These are phyloP conservation scores for Brachirus orientalis DNA, from an alignment of 2,113 vertebrate species.

Conservation along the genomic window DNA sequence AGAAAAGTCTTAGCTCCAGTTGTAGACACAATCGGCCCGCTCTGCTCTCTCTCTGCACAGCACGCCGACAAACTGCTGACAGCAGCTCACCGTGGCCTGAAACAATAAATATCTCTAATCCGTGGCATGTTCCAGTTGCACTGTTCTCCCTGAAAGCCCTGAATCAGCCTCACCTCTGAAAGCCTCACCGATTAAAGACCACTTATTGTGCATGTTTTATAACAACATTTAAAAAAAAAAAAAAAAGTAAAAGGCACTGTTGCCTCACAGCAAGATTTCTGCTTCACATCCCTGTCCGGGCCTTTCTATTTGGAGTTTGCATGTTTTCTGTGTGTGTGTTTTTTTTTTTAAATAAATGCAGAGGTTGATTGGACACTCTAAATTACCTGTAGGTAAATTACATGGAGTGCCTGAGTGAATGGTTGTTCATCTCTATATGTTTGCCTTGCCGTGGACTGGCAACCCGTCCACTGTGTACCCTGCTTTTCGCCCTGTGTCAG, in stretches of 20 bases:
- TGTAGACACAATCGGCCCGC: neutral
- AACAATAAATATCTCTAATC: constrained; percentile 60
- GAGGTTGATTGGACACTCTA: too few species aligned
- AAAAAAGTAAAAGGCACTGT: neutral
- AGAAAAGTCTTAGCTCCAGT: neutral
- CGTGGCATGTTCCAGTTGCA: constrained; percentile 40
- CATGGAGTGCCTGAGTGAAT: too few species aligned
- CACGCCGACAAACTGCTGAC: constrained; percentile 48
- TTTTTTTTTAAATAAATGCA: too few species aligned
- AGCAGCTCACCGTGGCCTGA: constrained; percentile 27
- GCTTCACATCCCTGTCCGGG: too few species aligned
- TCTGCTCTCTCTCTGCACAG: constrained; percentile 18
- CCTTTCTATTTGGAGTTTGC: too few species aligned
- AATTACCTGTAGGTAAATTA: too few species aligned
- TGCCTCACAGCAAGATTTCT: too few species aligned
- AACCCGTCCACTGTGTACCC: too few species aligned
- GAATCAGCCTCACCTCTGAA: constrained; percentile 7
- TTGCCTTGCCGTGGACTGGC: too few species aligned
- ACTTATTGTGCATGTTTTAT: constrained; percentile 3
- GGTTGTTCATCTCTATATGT: too few species aligned
- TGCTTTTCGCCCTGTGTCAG: too few species aligned
- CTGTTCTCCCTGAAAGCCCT: constrained; percentile 1
- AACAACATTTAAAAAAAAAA: neutral
- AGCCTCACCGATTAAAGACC: neutral
- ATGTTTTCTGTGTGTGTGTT: too few species aligned